phyloP scores from a whole-genome alignment of 2,888 invertebrate genomes.

The Sussaba pulchella region DNA sequence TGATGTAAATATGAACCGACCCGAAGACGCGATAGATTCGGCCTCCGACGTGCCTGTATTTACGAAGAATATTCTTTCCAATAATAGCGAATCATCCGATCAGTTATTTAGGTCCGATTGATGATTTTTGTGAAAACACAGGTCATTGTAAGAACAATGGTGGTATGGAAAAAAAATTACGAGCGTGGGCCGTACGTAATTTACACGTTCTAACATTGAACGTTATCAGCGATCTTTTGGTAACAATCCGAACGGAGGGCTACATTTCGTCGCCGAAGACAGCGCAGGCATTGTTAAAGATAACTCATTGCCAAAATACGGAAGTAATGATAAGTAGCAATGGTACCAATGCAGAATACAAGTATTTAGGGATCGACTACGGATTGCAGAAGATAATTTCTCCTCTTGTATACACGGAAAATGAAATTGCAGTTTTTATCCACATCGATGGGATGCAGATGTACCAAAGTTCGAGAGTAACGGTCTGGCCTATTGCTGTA shows the following conservation, averaged over 20 bases:
- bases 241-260: neutral
- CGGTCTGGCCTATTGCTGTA: conserved; percentile 62
- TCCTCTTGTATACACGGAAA: conserved; percentile 27
- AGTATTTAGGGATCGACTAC: conserved; percentile 50
- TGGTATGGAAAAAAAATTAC: too few species aligned
- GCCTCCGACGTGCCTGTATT: too few species aligned
- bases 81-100: too few species aligned
- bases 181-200: too few species aligned
- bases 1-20: too few species aligned
- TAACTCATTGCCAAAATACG: conserved; percentile 12
- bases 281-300: too few species aligned
- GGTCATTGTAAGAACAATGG: too few species aligned
- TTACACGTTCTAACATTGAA: too few species aligned
- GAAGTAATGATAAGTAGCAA: conserved; percentile 34
- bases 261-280: conserved; percentile 8
- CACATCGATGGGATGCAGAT: conserved; percentile 60
- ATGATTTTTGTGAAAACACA: too few species aligned
- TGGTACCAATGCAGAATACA: conserved; percentile 41
- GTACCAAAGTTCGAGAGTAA: conserved; percentile 50
- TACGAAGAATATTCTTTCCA: too few species aligned
- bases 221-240: conserved; percentile 19
- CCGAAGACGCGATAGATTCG: too few species aligned
- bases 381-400: conserved; percentile 44
- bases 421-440: conserved; percentile 45
- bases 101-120: too few species aligned